Evolutionary conservation across 2,888 invertebrate species (phyloP).

Genomic region (Dinocampus coccinellae): DNA sequence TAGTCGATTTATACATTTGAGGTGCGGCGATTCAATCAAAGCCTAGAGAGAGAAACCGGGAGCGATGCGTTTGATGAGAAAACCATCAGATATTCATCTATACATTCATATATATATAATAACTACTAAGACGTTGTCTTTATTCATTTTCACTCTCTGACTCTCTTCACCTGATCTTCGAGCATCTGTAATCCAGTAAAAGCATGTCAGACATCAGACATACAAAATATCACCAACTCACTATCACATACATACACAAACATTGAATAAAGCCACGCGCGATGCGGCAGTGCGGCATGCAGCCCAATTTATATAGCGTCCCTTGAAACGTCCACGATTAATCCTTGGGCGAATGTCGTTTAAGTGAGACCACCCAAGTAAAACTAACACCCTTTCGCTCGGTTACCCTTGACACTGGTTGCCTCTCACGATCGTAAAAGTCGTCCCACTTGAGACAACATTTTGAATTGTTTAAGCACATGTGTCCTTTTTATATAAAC

Average conservation of each 20-base stretch:
- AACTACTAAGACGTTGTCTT: conserved; percentile 40
- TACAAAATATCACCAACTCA: not conserved
- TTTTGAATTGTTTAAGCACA: conserved; percentile 35
- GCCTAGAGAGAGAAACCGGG: conserved; percentile 46
- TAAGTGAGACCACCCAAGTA: conserved; percentile 65
- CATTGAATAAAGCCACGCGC: conserved; percentile 1
- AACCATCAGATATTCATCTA: conserved; percentile 62
- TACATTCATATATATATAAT: conserved; percentile 41
- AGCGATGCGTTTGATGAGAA: conserved; percentile 53
- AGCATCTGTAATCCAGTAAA: conserved; percentile 66
- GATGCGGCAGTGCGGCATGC: conserved; percentile 34
- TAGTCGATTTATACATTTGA: conserved; percentile 43
- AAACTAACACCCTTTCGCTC: conserved; percentile 63
- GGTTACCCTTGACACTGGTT: conserved; percentile 58
- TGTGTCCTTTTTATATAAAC: too few species aligned
- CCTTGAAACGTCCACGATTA: conserved; percentile 64
- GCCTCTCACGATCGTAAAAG: conserved; percentile 59
- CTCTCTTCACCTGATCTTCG: conserved; percentile 20
- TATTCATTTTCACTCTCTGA: not conserved
- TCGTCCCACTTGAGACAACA: conserved; percentile 43
- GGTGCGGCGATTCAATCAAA: conserved; percentile 57
- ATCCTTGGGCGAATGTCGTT: conserved; percentile 63
- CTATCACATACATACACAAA: not conserved
- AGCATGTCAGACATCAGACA: conserved; percentile 39
- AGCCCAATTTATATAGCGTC: conserved; percentile 67